Conservation (phyloP, 2,113 vertebrate genomes). For the Galeopterus variegatus region DNA sequence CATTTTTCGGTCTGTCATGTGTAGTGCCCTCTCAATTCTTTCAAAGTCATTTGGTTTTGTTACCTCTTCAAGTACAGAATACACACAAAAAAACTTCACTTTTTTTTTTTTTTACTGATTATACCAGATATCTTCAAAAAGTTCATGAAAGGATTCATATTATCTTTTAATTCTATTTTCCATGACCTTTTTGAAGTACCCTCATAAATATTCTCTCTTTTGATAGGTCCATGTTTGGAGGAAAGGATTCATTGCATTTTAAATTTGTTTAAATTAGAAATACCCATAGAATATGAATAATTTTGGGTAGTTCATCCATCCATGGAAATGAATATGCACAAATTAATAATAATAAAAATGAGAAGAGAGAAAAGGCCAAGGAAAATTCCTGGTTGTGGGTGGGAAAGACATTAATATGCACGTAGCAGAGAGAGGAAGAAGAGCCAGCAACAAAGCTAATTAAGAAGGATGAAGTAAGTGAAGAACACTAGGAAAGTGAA, state of each 20-base stretch:
- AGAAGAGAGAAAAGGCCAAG: background rate
- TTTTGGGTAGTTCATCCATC: background rate
- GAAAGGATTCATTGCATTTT: background rate
- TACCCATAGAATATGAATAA: background rate
- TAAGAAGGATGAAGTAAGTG: background rate
- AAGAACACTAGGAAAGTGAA: background rate
- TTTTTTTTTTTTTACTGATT: no score
- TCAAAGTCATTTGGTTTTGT: slow-evolving; percentile 7
- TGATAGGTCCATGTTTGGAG: background rate
- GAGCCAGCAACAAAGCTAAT: background rate
- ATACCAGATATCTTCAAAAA: no score
- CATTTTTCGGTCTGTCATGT: slow-evolving; percentile 2
- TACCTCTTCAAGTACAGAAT: background rate
- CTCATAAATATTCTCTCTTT: background rate
- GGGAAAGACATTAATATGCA: background rate
- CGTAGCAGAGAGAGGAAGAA: background rate
- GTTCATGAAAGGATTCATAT: no score
- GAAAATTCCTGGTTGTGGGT: background rate
- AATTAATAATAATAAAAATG: background rate
- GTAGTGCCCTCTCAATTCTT: background rate
- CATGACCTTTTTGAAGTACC: no score
- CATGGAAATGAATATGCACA: background rate
- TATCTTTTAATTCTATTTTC: no score
- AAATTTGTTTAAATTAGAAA: background rate
- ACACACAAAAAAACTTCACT: background rate